Evolutionary conservation across 2,888 invertebrate species (phyloP), one percentile per base, ranked within the genome.

Genomic region (Acanthacorydalis orientalis): DNA sequence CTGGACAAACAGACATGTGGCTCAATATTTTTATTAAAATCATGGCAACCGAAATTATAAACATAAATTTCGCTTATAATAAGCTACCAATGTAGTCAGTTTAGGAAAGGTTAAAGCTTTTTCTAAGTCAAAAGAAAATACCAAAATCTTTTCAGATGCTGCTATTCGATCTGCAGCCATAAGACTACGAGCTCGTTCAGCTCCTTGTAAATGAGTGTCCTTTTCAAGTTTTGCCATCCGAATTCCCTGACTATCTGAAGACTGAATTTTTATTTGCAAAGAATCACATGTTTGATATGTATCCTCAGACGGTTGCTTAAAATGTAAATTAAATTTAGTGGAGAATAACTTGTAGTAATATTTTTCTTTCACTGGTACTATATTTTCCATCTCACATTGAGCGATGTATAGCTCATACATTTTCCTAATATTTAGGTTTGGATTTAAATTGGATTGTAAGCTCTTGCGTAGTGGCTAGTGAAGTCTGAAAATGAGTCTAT

Each of bases 241-340:
- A 45, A 51, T 51, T 49, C 40, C 48, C 44, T 53, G 51, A 43
- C 32, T 48, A 44, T 47, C 38, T 49, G 51, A 49, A 52, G 51
- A 49, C 48, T 48, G 46, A 50, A 49, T 51, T 51, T 49, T 52
- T 45, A 49, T 52, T 49, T 51, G 49, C 31, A 52, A 49, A 48
- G 49, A 12, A 49, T 51, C 45, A 47, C 52, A 50, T 47, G 49
- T 51, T 40, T 49, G 48, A 46, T 52, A 54, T 46, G 53, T 54
- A 52, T 56, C 52, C 46, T 56, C 53, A 44, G 52, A 52, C 46
- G 52, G 51, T 45, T 53, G 51, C 49, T 54, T 54, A 50, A 53
- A 55, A 53, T 54, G 53, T 48, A 53, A 55, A 53, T 53, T 52
- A 53, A 55, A 53, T 55, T 51, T 51, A 40, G 48, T 53, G 33